Conservation (phyloP, 2,888 invertebrate species). For the Nesidiocoris tenuis region DNA sequence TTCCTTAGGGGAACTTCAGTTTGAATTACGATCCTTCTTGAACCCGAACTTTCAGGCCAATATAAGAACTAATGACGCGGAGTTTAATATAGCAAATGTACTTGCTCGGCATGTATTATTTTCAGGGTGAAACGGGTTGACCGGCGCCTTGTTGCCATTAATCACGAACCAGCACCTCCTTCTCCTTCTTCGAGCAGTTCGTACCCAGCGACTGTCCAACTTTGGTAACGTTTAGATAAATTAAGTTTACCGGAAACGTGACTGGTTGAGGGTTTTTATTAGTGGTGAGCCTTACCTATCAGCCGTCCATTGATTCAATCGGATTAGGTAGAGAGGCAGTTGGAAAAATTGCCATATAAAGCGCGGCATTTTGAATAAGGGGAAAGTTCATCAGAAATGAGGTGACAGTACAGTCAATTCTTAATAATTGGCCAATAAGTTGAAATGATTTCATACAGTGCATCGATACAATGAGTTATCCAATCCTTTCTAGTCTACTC, state of each 20-base stretch:
- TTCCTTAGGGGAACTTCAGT: constrained; percentile 13
- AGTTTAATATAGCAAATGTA: constrained; percentile 8
- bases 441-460: too few relatives aligned
- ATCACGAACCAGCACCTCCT: neutral
- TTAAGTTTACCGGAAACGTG: neutral
- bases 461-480: too few relatives aligned
- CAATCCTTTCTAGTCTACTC: too few relatives aligned
- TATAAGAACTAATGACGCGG: constrained; percentile 34
- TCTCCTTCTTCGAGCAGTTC: neutral
- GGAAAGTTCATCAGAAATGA: too few relatives aligned
- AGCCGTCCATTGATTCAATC: too few relatives aligned
- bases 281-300: too few relatives aligned
- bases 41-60: constrained; percentile 26
- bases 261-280: too few relatives aligned
- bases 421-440: too few relatives aligned
- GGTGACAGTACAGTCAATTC: too few relatives aligned
- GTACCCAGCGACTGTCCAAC: neutral
- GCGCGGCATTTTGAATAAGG: too few relatives aligned
- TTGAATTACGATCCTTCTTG: constrained; percentile 32
- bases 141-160: neutral
- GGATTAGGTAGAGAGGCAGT: too few relatives aligned
- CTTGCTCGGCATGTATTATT: neutral
- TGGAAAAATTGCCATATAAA: too few relatives aligned
- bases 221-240: neutral
- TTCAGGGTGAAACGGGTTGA: neutral